Evolutionary conservation across 2,888 invertebrate genomes (phyloP).

Genomic region (Andricus quercusramuli): DNA sequence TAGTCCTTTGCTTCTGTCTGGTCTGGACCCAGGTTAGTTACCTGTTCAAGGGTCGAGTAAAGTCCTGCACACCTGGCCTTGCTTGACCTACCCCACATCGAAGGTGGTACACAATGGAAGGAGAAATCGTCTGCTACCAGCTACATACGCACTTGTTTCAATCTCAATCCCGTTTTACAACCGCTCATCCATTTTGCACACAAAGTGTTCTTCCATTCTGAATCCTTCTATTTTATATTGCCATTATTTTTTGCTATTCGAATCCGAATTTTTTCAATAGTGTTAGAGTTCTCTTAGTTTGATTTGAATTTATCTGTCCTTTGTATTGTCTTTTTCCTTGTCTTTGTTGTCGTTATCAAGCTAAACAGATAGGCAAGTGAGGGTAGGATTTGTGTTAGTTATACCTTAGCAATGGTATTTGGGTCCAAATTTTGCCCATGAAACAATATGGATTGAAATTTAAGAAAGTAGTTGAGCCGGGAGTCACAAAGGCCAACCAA

Average conservation of each 20-base stretch:
- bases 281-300: too few species aligned
- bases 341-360: too few species aligned
- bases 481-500: too few species aligned
- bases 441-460: neutral
- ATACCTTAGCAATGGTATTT: neutral
- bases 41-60: slow-evolving; percentile 48
- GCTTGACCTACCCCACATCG: slow-evolving; percentile 61
- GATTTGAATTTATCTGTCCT: too few species aligned
- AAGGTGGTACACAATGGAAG: slow-evolving; percentile 63
- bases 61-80: slow-evolving; percentile 55
- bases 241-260: neutral
- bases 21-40: slow-evolving; percentile 51
- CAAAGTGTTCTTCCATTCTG: neutral
- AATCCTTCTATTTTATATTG: neutral
- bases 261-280: neutral
- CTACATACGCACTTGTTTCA: slow-evolving; percentile 40
- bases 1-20: slow-evolving; percentile 40
- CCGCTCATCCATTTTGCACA: slow-evolving; percentile 2
- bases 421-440: neutral
- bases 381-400: neutral
- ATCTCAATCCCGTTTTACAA: slow-evolving; percentile 32
- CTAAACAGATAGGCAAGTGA: too few species aligned
- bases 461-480: neutral
- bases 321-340: too few species aligned
- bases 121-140: slow-evolving; percentile 42